A percentile compares a stretch with the other conserved stretches of the same genome.
Evolutionary conservation across 2,113 vertebrate genomes (phyloP).

Genomic region (Apteryx owenii): DNA sequence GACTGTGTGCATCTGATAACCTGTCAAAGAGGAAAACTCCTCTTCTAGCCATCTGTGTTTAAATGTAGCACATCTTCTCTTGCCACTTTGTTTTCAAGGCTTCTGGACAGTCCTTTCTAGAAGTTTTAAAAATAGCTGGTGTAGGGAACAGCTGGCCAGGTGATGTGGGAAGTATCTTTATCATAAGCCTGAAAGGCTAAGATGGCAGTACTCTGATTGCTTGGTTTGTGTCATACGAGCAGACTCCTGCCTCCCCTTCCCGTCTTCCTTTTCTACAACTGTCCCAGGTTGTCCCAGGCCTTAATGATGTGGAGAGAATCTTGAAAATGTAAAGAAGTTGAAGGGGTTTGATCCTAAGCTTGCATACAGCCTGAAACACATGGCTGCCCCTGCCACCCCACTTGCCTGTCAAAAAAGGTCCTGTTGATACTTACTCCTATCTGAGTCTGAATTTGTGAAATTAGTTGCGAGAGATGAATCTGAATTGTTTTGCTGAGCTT

Average conservation of each 20-base stretch:
- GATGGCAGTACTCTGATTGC: background rate
- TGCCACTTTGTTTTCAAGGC: background rate
- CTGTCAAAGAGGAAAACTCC: background rate
- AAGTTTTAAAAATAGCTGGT: background rate
- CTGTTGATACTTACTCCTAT: background rate
- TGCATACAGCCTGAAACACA: accelerated
- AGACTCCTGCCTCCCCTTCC: background rate
- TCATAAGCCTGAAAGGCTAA: background rate
- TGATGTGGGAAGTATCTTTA: background rate
- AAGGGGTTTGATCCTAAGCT: background rate
- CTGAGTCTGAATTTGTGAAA: background rate
- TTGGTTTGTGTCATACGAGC: background rate
- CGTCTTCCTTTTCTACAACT: background rate
- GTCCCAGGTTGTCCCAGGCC: background rate
- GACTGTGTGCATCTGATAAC: background rate
- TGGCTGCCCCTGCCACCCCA: background rate
- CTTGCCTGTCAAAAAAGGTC: background rate
- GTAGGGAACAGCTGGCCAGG: background rate
- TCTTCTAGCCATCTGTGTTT: too few relatives aligned
- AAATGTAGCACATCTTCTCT: background rate
- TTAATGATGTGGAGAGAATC: background rate
- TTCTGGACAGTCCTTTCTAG: background rate
- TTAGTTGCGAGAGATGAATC: background rate
- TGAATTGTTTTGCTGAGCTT: background rate
- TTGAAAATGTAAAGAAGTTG: accelerated